These are phyloP conservation scores for Cirrhinus mrigala DNA, from an alignment of 2,797 vertebrate genomes.

Conservation along the genomic window DNA sequence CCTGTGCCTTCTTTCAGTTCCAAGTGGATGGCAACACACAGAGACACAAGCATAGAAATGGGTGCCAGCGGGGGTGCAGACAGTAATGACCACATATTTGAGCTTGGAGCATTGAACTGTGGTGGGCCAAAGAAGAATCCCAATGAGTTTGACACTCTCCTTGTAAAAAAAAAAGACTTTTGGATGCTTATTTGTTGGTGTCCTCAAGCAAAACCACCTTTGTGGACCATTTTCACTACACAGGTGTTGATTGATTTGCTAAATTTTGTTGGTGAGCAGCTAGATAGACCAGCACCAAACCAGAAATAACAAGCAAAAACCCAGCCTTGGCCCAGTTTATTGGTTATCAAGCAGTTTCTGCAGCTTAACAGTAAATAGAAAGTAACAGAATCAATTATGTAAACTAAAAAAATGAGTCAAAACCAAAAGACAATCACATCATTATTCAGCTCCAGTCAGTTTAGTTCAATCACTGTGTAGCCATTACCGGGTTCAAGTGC, in stretches of 20 bases:
- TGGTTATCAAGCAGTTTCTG: not conserved
- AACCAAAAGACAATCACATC: not conserved
- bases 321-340: not conserved
- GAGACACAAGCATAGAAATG: constrained; percentile 38
- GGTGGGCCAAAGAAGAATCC: not conserved
- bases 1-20: constrained; percentile 27
- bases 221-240: not conserved
- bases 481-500: no score
- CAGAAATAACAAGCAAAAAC: not conserved
- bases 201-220: not conserved
- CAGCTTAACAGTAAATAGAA: not conserved
- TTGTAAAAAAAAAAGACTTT: not conserved
- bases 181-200: not conserved
- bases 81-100: constrained; percentile 9
- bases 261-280: not conserved
- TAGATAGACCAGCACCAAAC: not conserved
- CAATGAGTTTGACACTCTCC: not conserved
- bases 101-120: constrained; percentile 18
- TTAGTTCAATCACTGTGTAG: no score
- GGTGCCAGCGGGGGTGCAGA: not conserved
- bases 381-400: not conserved
- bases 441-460: not conserved
- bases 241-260: not conserved
- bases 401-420: not conserved
- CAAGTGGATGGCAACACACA: constrained; percentile 22